Base-by-base conservation (phyloP, 1,140 invertebrate species). In the Yoshiicerus persimilis region DNA sequence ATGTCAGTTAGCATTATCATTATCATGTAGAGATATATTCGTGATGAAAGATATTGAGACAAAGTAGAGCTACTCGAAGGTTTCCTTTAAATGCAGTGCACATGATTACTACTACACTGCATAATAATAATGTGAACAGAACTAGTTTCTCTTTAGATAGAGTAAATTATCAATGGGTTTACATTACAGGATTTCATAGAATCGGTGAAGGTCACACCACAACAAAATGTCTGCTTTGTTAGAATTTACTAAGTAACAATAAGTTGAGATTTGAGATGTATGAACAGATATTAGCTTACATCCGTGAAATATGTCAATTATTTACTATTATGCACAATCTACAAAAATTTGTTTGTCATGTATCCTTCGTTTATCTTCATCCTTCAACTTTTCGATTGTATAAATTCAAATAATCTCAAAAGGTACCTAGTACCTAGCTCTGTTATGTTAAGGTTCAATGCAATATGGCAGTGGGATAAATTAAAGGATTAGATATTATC, bases 251-350 rank as follows among this genome's bases (percentile, higher is more conserved):
- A 66, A 25, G 16, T 80, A 38, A 27, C 30, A n/a, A n/a, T 41
- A 2, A 56, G 47, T 5, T 80, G 75, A 36, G 32, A 80, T 38
- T 32, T 36, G n/a, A n/a, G n/a, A n/a, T n/a, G n/a, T 80, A 80
- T 80, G 75, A 80, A 80, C 30, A 32, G 34, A 80, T 80, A 80
- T 80, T 32, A 38, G 32, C 23, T 80, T 36, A 80, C 75, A 80
- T 80, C 75, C 75, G 75, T 80, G 75, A 80, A 80, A 80, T 80
- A 80, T 80, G 75, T 80, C 75, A 38, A 80, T 80, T 80, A 70
- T 10, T 9, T 27, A 64, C 25, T 9, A 41, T n/a, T 56, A 30
- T 13, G 25, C 25, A 27, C 66, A 70, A 70, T n/a, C n/a, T n/a
- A n/a, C n/a, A 27, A 70, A 70, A 27, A 70, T n/a, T n/a, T 66